phyloP scores from a whole-genome alignment of 37 sponge, comb jelly and placozoan species.

The Dysidea cf. avara region DNA sequence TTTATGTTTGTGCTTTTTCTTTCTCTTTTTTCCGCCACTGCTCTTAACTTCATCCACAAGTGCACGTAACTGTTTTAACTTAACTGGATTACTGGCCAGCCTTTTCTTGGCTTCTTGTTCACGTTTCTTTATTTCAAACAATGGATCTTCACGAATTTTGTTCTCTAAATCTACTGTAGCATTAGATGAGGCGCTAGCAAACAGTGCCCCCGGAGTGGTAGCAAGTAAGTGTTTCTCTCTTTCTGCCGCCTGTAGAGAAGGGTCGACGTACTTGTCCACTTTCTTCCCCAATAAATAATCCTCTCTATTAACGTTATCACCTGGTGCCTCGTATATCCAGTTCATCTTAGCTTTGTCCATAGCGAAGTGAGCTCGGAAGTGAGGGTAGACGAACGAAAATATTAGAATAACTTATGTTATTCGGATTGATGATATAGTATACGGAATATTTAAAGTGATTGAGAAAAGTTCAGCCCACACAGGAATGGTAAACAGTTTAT shows the following conservation, averaged over 20 bases:
- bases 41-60: too few relatives aligned
- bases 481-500: too few relatives aligned
- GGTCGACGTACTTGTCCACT: constrained; percentile 76
- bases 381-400: too few relatives aligned
- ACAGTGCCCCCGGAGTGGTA: constrained; percentile 74
- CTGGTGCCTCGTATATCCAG: constrained; percentile 77
- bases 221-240: constrained; percentile 61
- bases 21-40: neutral
- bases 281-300: constrained; percentile 84
- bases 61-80: constrained; percentile 70
- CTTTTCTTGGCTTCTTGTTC: constrained; percentile 68
- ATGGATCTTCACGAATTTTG: constrained; percentile 87
- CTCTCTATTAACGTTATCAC: constrained; percentile 55
- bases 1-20: constrained; percentile 39
- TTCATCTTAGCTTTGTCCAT: too few relatives aligned
- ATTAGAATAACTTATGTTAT: too few relatives aligned
- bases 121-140: constrained; percentile 78
- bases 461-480: too few relatives aligned
- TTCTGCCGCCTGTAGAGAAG: constrained; percentile 38
- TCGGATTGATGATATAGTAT: too few relatives aligned
- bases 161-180: constrained; percentile 56
- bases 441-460: too few relatives aligned
- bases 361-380: too few relatives aligned
- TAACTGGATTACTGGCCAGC: constrained; percentile 69
- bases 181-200: constrained; percentile 35